Evolutionary conservation across 37 sponge, comb jelly and placozoan species (phyloP).

Genomic region (Halichondria panicea): DNA sequence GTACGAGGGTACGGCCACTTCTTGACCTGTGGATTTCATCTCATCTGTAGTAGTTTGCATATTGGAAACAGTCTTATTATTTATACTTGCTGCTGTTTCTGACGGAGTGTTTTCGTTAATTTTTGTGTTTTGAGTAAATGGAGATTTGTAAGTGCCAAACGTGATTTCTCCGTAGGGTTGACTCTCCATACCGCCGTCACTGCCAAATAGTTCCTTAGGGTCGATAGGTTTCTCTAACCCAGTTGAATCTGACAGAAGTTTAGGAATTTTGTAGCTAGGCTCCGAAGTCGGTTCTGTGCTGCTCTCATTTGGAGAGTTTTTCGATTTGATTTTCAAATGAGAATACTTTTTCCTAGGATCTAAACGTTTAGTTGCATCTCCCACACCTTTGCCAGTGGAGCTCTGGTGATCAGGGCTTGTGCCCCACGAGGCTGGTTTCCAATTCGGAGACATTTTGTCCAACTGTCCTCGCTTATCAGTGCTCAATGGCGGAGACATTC

Average conservation of each 20-base stretch:
- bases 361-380: not conserved
- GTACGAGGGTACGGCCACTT: constrained; percentile 58
- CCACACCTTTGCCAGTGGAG: not conserved
- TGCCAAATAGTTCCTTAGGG: constrained; percentile 56
- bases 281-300: not conserved
- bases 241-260: constrained; percentile 41
- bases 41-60: no score
- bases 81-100: not conserved
- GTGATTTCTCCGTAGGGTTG: not conserved
- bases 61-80: not conserved
- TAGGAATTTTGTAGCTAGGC: constrained; percentile 39
- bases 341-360: constrained; percentile 59
- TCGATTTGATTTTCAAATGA: constrained; percentile 61
- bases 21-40: no score
- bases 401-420: no score
- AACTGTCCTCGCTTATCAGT: no score
- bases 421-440: no score
- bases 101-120: not conserved
- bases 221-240: constrained; percentile 57
- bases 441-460: no score
- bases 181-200: not conserved
- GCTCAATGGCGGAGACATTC: no score
- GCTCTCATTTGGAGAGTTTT: not conserved
- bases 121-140: no score
- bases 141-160: constrained; percentile 32